Evolutionary conservation across 2,888 invertebrate species (phyloP), one percentile per base, ranked within the genome.

Genomic region (Elgonia sp.): DNA sequence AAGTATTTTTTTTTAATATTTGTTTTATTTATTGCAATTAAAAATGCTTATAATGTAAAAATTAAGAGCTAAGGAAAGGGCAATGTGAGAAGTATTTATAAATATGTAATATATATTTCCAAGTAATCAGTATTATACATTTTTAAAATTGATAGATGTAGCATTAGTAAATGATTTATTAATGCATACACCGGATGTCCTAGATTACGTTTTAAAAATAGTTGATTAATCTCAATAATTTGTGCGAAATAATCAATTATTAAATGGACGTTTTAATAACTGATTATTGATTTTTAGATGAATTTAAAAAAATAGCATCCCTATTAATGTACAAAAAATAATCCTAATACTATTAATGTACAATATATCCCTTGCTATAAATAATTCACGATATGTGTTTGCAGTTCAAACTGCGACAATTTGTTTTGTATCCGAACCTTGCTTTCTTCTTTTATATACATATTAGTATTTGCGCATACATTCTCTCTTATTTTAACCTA

Each of bases 251-350:
- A 73, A 73, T 73, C 73, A 82, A 63, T 82, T 82, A 65, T n/a
- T 69, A 65, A 72, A 82, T 73, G 63, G 12, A 7, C 55, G 73
- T 76, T 83, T 83, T 76, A 83, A 40, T 69, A 76, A 83, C 40
- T 46, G 39, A 83, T 75, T 62, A 65, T 62, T 40, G 37, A 39
- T 72, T 29, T 29, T 29, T 29, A 16, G 50, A 42, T 42, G 8
- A 53, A 46, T 50, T 16, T 50, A 53, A 76, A 75, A 53, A n/a
- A 20, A 21, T 76, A 37, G 60, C 67, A 39, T 75, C 46, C 57
- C 60, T 83, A 60, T 20, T 46, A 46, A 46, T 46, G 46, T 46
- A 46, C 46, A 46, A 46, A 46, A 46, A 29, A 29, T 46, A 16
- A 46, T 46, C 46, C 12, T 46, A 46, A 46, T 14, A 14, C 46